Base-by-base conservation (phyloP, 2,113 vertebrate species). In the Gymnorhina tibicen region DNA sequence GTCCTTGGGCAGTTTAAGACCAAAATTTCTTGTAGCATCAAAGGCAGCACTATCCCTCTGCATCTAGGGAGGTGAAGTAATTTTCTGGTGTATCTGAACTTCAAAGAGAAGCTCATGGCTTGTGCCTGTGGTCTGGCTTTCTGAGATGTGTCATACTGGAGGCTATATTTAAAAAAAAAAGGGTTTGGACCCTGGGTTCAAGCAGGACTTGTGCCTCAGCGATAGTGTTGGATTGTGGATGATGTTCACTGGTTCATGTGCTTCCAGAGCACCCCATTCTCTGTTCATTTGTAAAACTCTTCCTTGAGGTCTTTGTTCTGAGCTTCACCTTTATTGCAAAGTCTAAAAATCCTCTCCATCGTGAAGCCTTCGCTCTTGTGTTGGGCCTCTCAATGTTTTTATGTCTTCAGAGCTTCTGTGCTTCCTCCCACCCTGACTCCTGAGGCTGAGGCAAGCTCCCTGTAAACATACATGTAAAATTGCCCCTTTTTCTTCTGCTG, bases 61-160 rank as follows among this genome's bases (percentile, higher is more conserved):
- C 93, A 85, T 82, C 81, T 95, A 23, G 74, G 91, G 53, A 87
- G 81, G 87, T 69, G 81, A 66, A 94, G 62, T 47, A 37, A 85
- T 89, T 82, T 85, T 87, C 74, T 82, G 22, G 22, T 91, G 14
- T 60, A 69, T 79, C 74, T 73, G 17, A 87, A 85, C 70, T 93
- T 95, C 93, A 89, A 46, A 91, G 85, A 6, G 47, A 7, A 47
- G 47, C 59, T 76, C 32, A 1, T 20, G 78, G 37, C 85, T 93
- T 79, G 69, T 79, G 87, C 74, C 66, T 87, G 77, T 93, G 81
- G 89, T 92, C 89, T 91, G 84, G 47, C 68, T 93, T 72, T 79
- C 66, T 89, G 89, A 56, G 32, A 0, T 24, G 69, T 94, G 56
- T 68, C 41, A 1, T 30, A 28, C 93, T 59, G 47, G 46, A 85